A percentile compares a stretch with the other conserved stretches of the same genome.
phyloP scores from a whole-genome alignment of 2,113 vertebrate species.

The Neogobius melanostomus region DNA sequence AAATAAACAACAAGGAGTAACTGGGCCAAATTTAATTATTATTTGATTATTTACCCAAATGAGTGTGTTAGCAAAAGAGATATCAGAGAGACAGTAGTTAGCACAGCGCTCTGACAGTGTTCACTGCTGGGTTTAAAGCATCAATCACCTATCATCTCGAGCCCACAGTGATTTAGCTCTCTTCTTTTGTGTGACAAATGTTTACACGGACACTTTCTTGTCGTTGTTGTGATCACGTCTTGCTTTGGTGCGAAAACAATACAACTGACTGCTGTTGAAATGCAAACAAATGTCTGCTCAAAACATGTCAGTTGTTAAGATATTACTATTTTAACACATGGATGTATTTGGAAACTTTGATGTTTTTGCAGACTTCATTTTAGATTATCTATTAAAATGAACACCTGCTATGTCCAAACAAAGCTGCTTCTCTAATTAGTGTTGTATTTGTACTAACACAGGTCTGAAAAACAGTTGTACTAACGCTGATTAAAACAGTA shows the following conservation, averaged over 20 bases:
- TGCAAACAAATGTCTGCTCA: constrained; percentile 38
- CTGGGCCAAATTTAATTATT: constrained; percentile 64
- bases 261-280: constrained; percentile 52
- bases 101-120: constrained; percentile 65
- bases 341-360: constrained; percentile 66
- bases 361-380: constrained; percentile 60
- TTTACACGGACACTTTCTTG: constrained; percentile 70
- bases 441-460: constrained; percentile 50
- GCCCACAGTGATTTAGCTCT: constrained; percentile 56
- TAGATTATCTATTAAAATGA: constrained; percentile 67
- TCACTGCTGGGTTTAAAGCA: constrained; percentile 66
- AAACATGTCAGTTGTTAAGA: constrained; percentile 68
- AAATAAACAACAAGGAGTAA: constrained; percentile 47
- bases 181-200: constrained; percentile 66
- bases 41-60: constrained; percentile 60
- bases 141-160: constrained; percentile 63
- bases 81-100: constrained; percentile 62
- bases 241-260: constrained; percentile 65
- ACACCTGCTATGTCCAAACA: constrained; percentile 59
- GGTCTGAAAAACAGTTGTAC: constrained; percentile 36
- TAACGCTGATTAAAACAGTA: constrained; percentile 12
- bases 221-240: constrained; percentile 68
- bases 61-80: constrained; percentile 69
- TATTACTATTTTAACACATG: constrained; percentile 67
- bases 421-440: constrained; percentile 49